phyloP scores from a whole-genome alignment of 2,888 invertebrate genomes.

The Agrochola litura region DNA sequence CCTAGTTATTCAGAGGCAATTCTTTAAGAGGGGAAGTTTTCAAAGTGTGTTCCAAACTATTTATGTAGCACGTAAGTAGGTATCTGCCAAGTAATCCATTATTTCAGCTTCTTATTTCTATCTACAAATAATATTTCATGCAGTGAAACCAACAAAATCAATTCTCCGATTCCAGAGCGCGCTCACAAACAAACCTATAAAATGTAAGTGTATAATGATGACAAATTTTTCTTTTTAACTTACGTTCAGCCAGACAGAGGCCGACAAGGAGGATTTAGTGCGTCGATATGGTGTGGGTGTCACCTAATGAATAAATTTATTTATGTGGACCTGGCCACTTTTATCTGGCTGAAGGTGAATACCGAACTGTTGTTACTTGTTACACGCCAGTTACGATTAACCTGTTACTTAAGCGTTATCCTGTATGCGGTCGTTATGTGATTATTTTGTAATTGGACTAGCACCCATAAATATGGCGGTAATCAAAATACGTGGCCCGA shows the following conservation, averaged over 20 bases:
- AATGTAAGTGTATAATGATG: slow-evolving; percentile 61
- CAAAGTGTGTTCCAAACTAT: not conserved
- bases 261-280: slow-evolving; percentile 88
- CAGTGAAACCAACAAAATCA: slow-evolving; percentile 36
- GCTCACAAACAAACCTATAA: slow-evolving; percentile 50
- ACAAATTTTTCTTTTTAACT: slow-evolving; percentile 74
- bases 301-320: slow-evolving; percentile 90
- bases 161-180: slow-evolving; percentile 37
- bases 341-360: slow-evolving; percentile 83
- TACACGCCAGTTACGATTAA: slow-evolving; percentile 69
- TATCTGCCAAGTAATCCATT: not conserved
- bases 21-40: not conserved
- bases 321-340: slow-evolving; percentile 83
- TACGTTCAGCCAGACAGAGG: slow-evolving; percentile 82
- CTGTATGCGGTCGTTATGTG: slow-evolving; percentile 41
- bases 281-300: slow-evolving; percentile 89
- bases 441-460: slow-evolving; percentile 61
- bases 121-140: slow-evolving; percentile 35
- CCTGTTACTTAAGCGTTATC: slow-evolving; percentile 62
- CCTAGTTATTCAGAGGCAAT: not conserved
- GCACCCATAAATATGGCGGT: slow-evolving; percentile 56
- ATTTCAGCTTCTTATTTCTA: slow-evolving; percentile 9
- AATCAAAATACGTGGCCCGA: slow-evolving; percentile 39
- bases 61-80: not conserved
- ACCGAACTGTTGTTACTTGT: slow-evolving; percentile 69